A percentile compares a stretch with the other conserved stretches of the same genome.
phyloP scores from a whole-genome alignment of 2,888 invertebrate species.

The Andrena trimmerana region DNA sequence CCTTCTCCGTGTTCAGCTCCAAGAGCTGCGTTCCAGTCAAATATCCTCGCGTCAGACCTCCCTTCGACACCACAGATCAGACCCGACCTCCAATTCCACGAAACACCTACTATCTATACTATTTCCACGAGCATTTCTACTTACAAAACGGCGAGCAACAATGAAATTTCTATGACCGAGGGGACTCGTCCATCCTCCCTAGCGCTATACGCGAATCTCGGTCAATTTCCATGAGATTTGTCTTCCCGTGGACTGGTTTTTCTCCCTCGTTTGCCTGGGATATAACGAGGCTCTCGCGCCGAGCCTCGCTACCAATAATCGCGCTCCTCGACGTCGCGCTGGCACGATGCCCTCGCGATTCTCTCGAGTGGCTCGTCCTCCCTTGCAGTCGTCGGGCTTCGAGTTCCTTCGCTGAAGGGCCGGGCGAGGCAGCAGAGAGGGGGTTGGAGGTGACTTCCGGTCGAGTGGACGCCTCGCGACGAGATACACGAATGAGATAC shows the following conservation, averaged over 20 bases:
- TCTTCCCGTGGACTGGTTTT: slow-evolving; percentile 1
- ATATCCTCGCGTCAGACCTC: too few relatives aligned
- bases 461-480: slow-evolving; percentile 52
- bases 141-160: not conserved
- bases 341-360: slow-evolving; percentile 49
- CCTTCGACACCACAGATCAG: too few relatives aligned
- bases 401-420: slow-evolving; percentile 32
- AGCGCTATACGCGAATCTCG: not conserved
- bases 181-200: not conserved
- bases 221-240: slow-evolving; percentile 44
- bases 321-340: slow-evolving; percentile 28
- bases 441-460: slow-evolving; percentile 58
- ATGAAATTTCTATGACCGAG: not conserved
- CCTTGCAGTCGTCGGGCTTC: not conserved
- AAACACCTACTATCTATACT: too few relatives aligned
- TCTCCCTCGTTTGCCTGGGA: not conserved
- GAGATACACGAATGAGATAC: slow-evolving; percentile 56
- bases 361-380: slow-evolving; percentile 31
- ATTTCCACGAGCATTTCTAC: too few relatives aligned
- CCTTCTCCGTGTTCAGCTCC: not conserved
- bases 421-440: not conserved
- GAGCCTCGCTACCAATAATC: slow-evolving; percentile 55
- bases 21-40: too few relatives aligned
- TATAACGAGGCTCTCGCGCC: slow-evolving; percentile 39
- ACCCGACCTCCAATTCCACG: too few relatives aligned